These are phyloP conservation scores for Drosophila ambigua DNA, from an alignment of 1,140 invertebrate genomes.

Conservation along the genomic window DNA sequence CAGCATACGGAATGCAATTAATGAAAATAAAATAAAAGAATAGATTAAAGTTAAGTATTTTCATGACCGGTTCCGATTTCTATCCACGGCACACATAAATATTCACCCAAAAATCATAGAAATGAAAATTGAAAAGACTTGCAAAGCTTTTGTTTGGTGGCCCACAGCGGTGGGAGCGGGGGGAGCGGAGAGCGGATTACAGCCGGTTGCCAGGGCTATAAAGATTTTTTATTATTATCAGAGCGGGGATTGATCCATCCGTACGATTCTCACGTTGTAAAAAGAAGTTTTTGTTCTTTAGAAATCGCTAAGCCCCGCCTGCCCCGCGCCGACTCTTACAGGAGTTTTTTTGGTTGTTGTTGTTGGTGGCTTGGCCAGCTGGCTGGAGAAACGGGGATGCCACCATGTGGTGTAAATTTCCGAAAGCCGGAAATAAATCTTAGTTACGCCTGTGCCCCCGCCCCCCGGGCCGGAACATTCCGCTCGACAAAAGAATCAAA, in stretches of 20 bases:
- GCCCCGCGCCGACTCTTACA: constrained; percentile 9
- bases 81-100: neutral
- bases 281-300: constrained; percentile 45
- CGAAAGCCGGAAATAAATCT: constrained; percentile 79
- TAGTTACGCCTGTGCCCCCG: constrained; percentile 60
- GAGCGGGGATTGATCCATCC: constrained; percentile 34
- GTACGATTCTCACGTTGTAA: constrained; percentile 45
- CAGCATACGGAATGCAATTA: constrained; percentile 17
- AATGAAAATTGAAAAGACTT: constrained; percentile 5
- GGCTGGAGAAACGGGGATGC: constrained; percentile 40
- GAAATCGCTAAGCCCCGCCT: constrained; percentile 24
- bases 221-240: constrained; percentile 48
- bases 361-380: constrained; percentile 9
- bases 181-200: constrained; percentile 23
- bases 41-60: constrained; percentile 38
- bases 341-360: too few species aligned
- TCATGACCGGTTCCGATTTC: constrained; percentile 29
- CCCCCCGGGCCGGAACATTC: constrained; percentile 17
- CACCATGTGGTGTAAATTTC: constrained; percentile 65
- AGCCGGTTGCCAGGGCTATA: constrained; percentile 40
- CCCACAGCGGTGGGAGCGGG: too few species aligned
- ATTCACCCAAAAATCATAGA: constrained; percentile 1
- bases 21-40: too few species aligned
- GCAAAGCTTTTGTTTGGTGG: constrained; percentile 34
- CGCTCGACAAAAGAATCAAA: constrained; percentile 59